phyloP scores from a whole-genome alignment of 2,888 invertebrate genomes.

The Lepidochrysops patricia region DNA sequence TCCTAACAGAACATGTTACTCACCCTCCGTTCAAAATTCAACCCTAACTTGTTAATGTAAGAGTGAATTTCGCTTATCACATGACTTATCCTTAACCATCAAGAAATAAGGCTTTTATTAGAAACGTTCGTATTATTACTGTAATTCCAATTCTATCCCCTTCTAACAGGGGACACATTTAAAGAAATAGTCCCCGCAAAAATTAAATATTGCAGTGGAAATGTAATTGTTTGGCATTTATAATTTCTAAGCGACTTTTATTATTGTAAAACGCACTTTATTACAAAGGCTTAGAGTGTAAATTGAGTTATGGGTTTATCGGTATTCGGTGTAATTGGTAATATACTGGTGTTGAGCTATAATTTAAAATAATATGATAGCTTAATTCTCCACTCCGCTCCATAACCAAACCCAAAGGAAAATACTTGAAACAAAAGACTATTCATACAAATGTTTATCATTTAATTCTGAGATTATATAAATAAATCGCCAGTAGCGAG shows the following conservation, averaged over 20 bases:
- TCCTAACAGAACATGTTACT: not conserved
- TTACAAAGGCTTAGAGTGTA: not conserved
- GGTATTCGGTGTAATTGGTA: not conserved
- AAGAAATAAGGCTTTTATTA: not conserved
- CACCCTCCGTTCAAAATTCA: not conserved
- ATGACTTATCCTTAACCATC: not conserved
- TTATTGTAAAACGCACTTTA: not conserved
- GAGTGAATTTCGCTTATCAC: not conserved
- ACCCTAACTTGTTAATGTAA: not conserved
- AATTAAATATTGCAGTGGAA: constrained; percentile 8
- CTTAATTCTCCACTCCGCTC: not conserved
- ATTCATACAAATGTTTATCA: too few relatives aligned
- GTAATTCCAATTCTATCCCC: not conserved
- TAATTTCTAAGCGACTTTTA: not conserved
- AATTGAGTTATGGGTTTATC: not conserved
- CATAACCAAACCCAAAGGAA: not conserved
- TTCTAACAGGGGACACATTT: not conserved
- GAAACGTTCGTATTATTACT: not conserved
- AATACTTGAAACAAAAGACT: too few relatives aligned
- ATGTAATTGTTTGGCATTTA: constrained; percentile 8
- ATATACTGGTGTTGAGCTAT: not conserved
- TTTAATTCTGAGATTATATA: too few relatives aligned
- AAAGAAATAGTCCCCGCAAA: not conserved
- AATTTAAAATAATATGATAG: constrained; percentile 1
- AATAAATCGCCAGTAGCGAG: too few relatives aligned